Percentiles rank a stretch among this genome's conserved stretches.
These are phyloP conservation scores for Salticus scenicus DNA, from an alignment of 2,888 invertebrate genomes.

Conservation along the genomic window DNA sequence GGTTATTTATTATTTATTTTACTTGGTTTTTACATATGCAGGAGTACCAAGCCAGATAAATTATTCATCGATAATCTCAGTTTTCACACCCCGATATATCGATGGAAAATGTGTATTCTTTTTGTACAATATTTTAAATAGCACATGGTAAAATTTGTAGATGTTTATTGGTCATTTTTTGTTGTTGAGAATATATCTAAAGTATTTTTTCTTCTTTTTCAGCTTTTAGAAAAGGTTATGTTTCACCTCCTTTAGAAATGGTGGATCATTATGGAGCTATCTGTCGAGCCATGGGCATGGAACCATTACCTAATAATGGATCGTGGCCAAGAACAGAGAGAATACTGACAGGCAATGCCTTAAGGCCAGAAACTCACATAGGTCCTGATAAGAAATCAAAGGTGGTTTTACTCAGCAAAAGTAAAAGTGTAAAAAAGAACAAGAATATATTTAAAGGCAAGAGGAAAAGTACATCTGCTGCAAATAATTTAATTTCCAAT, in stretches of 20 bases:
- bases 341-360: constrained; percentile 53
- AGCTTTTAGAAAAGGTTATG: constrained; percentile 65
- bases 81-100: no score
- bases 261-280: constrained; percentile 71
- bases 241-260: constrained; percentile 63
- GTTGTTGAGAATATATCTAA: no score
- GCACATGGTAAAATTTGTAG: no score
- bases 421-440: constrained; percentile 26
- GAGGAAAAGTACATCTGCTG: constrained; percentile 22
- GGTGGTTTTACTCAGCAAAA: constrained; percentile 38
- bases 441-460: constrained; percentile 59
- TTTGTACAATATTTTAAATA: no score
- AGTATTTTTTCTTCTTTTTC: constrained; percentile 18
- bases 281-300: constrained; percentile 67
- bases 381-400: constrained; percentile 55
- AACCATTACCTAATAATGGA: constrained; percentile 71
- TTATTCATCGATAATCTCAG: no score
- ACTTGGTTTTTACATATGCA: no score
- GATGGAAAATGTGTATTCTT: no score
- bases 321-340: constrained; percentile 51
- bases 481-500: neutral
- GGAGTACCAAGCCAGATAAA: no score
- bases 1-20: no score
- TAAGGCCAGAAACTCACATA: constrained; percentile 44
- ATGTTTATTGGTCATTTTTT: no score